Conservation (phyloP, 2,797 vertebrate genomes). For the Hyperoplus immaculatus region DNA sequence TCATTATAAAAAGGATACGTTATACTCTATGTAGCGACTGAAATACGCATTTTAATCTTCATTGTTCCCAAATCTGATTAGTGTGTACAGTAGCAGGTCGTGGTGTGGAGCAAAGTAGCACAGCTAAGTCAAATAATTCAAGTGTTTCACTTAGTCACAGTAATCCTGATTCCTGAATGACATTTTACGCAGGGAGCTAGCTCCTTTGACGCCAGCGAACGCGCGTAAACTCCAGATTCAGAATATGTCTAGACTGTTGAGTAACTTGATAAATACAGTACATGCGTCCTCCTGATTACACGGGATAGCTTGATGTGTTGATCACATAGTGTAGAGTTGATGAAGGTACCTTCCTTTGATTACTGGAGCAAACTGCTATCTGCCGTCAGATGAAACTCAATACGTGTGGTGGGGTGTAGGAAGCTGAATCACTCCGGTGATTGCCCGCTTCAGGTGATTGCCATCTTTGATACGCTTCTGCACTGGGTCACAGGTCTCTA, state of each 20-base stretch:
- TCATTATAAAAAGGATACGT: neutral
- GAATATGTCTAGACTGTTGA: constrained; percentile 78
- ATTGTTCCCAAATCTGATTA: constrained; percentile 16
- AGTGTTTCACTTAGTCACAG: constrained; percentile 9
- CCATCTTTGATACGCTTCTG: constrained; percentile 48
- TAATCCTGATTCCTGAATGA: constrained; percentile 50
- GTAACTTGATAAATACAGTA: constrained; percentile 55
- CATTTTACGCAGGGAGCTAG: constrained; percentile 37
- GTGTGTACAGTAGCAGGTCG: constrained; percentile 26
- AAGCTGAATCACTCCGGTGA: constrained; percentile 50
- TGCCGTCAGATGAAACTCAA: constrained; percentile 49
- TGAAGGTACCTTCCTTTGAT: constrained; percentile 54
- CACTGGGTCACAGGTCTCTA: neutral
- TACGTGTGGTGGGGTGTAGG: constrained; percentile 29
- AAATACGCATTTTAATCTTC: neutral
- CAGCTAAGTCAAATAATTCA: neutral
- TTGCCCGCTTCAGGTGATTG: constrained; percentile 62
- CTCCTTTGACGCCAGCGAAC: constrained; percentile 49
- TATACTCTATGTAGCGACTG: neutral
- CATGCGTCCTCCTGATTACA: constrained; percentile 49
- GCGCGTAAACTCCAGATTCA: constrained; percentile 60
- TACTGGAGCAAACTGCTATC: constrained; percentile 50
- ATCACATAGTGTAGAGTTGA: constrained; percentile 14
- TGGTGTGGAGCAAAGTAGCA: neutral
- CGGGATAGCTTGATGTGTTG: constrained; percentile 47